Percentiles rank a stretch among this genome's conserved stretches.
Conservation (phyloP, 1,140 invertebrate genomes). For the Camponotus floridanus region DNA sequence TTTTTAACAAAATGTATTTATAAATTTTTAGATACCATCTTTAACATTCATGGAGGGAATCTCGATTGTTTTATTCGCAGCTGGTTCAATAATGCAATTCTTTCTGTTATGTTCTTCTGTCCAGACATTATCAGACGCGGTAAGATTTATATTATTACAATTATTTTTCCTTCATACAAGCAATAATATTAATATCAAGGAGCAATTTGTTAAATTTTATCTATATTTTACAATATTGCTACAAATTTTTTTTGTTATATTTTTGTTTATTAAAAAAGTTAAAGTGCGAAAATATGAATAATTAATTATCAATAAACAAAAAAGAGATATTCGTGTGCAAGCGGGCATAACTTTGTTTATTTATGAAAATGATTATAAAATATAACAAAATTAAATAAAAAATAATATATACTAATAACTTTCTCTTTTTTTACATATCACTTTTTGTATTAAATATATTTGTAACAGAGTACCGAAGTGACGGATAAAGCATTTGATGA, state of each 20-base stretch:
- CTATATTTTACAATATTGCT: neutral
- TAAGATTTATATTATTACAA: conserved; percentile 41
- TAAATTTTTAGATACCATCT: conserved; percentile 35
- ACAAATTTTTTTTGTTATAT: neutral
- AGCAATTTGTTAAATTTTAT: conserved; percentile 2
- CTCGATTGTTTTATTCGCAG: conserved; percentile 35
- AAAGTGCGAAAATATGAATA: neutral
- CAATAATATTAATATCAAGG: neutral
- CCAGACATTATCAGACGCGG: conserved; percentile 71
- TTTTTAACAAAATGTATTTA: neutral
- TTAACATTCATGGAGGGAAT: conserved; percentile 2
- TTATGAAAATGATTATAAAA: neutral
- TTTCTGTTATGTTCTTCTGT: conserved; percentile 71
- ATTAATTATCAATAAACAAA: neutral
- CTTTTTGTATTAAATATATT: neutral
- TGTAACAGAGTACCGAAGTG: conserved; percentile 63
- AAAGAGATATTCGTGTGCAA: too few relatives aligned
- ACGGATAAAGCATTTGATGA: conserved; percentile 67
- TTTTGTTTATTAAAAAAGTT: neutral
- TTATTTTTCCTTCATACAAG: neutral
- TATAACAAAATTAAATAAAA: neutral
- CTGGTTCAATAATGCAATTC: conserved; percentile 66
- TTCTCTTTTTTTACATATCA: neutral
- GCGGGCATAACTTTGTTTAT: too few relatives aligned
- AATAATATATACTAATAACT: neutral